Base-by-base conservation (phyloP, 2,113 vertebrate genomes). In the Colossoma macropomum region DNA sequence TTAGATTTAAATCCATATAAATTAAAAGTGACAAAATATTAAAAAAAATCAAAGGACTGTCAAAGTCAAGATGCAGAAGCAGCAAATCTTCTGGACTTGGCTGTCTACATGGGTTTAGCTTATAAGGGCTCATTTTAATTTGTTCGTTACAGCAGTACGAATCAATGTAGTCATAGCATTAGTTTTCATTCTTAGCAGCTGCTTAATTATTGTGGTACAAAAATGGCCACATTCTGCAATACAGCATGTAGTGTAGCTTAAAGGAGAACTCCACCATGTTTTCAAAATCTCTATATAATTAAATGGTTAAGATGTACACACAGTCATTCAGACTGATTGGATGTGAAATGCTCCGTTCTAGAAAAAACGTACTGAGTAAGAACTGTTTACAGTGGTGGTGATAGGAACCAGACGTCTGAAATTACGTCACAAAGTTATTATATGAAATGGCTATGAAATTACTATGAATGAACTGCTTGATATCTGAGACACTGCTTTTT, bases 1-100 rank as follows among this genome's bases (percentile, higher is more conserved):
- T 12, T 10, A 21, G 2, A 25, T 17, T 25, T 41, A n/a, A 56
- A 16, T 52, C 12, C 21, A 63, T 23, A 77, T 25, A 79, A 77
- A 66, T 48, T n/a, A 45, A 69, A 17, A 78, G 9, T n/a, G 10
- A 78, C 16, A 41, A 21, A 3, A n/a, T 0, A 2, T 9, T 23
- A 12, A 41, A 41, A 23, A 54, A 27, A 80, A 70, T 11, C 8
- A 4, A 30, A 50, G 0, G 2, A 23, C 15, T 34, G 7, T n/a
- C 28, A 38, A 68, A 23, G 34, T 60, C 5, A 27, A 80, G 50
- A 50, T 80, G 66, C 66, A 41, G 41, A 70, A 41, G 66, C 66
- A 41, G 66, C 66, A 15, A 70, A 70, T 23, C 17, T 34, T 23
- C 9, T 27, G 25, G 9, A 62, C 25, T 25, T 45, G 34, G 68